Evolutionary conservation across 1,140 invertebrate species (phyloP).

Genomic region (Aphidius ervi): DNA sequence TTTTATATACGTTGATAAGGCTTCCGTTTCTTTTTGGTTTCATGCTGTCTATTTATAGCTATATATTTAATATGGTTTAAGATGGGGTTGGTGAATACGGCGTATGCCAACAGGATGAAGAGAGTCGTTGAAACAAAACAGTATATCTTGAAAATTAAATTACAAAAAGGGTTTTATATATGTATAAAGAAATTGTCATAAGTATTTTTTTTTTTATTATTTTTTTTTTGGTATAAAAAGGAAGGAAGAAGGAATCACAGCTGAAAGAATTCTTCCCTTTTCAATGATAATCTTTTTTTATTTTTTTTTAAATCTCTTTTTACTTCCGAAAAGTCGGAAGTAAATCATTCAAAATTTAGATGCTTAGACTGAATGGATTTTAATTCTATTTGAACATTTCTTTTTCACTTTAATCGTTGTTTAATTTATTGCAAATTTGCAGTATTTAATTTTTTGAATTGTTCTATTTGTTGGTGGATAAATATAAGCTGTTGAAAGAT

Average conservation of each 20-base stretch:
- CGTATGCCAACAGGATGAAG: conserved; percentile 25
- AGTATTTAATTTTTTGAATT: too few species aligned
- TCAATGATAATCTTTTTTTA: conserved; percentile 16
- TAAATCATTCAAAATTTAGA: too few species aligned
- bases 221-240: conserved; percentile 7
- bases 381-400: too few species aligned
- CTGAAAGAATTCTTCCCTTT: conserved; percentile 28
- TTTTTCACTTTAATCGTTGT: too few species aligned
- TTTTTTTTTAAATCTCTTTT: background rate
- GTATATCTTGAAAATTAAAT: background rate
- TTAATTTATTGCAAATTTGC: too few species aligned
- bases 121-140: conserved; percentile 29
- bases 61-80: background rate
- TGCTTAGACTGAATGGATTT: too few species aligned
- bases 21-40: conserved; percentile 11
- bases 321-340: too few species aligned
- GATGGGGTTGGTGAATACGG: background rate
- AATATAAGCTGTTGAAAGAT: too few species aligned
- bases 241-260: conserved; percentile 30
- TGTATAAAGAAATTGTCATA: background rate
- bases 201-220: too few species aligned
- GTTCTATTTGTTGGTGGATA: too few species aligned
- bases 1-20: conserved; percentile 24
- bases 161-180: background rate
- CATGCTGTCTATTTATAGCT: conserved; percentile 12